Evolutionary conservation across 2,888 invertebrate genomes (phyloP).

Genomic region (Fissipunctia ypsillon): DNA sequence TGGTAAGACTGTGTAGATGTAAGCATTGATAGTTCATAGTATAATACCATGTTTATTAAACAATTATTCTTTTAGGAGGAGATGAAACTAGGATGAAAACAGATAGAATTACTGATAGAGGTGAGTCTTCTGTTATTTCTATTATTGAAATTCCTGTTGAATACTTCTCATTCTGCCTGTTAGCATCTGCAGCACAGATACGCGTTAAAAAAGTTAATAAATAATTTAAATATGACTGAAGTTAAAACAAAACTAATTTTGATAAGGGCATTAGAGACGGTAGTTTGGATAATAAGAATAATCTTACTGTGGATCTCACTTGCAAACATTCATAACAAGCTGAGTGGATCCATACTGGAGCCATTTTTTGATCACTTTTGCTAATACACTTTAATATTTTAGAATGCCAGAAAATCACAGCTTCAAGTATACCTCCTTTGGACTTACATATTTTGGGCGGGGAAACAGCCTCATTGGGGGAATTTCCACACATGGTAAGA

Average conservation of each 20-base stretch:
- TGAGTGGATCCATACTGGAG: not conserved
- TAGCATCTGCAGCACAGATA: not conserved
- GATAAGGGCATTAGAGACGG: not conserved
- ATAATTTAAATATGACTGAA: not conserved
- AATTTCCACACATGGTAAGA: conserved; percentile 87
- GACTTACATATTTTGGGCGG: conserved; percentile 83
- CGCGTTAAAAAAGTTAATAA: not conserved
- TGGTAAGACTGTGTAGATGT: conserved; percentile 67
- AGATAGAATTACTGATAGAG: conserved; percentile 77
- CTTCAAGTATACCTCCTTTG: conserved; percentile 74
- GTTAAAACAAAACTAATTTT: conserved; percentile 6
- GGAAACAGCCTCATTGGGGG: conserved; percentile 78
- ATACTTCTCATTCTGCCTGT: not conserved
- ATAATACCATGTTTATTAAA: not conserved
- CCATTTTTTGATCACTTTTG: not conserved
- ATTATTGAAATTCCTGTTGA: not conserved
- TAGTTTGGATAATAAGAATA: not conserved
- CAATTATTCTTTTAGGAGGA: conserved; percentile 34
- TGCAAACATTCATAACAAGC: not conserved
- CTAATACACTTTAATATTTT: conserved; percentile 56
- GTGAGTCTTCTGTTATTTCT: conserved; percentile 61
- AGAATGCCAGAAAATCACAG: conserved; percentile 84
- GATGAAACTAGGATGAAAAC: conserved; percentile 22
- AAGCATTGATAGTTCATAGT: not conserved
- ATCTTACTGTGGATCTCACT: not conserved